Evolutionary conservation across 2,797 vertebrate genomes (phyloP).

Genomic region (Tolypeutes matacus): DNA sequence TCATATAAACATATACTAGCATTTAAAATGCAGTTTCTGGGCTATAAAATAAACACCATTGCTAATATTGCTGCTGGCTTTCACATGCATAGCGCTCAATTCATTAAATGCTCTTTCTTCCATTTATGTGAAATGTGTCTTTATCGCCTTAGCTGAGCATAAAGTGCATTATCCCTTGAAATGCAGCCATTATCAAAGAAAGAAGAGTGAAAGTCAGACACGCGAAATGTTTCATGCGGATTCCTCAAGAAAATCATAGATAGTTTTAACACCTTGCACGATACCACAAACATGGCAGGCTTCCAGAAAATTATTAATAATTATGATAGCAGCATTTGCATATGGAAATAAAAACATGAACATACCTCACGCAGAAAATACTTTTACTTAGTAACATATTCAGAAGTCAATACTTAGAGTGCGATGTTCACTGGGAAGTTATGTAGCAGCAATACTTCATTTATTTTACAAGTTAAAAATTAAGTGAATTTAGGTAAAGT

Average conservation of each 20-base stretch:
- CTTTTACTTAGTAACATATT: constrained; percentile 18
- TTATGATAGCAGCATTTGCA: not conserved
- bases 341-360: constrained; percentile 21
- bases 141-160: constrained; percentile 71
- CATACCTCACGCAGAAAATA: not conserved
- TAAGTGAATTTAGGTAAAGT: constrained; percentile 42
- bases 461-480: constrained; percentile 58
- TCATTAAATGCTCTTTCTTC: constrained; percentile 83
- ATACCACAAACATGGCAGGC: not conserved
- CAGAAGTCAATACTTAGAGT: not conserved
- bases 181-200: constrained; percentile 20
- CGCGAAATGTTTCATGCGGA: constrained; percentile 9
- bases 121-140: constrained; percentile 80
- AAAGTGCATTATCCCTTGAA: constrained; percentile 68
- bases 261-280: constrained; percentile 44
- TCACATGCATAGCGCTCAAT: constrained; percentile 84
- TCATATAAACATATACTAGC: constrained; percentile 90
- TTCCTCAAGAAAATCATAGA: constrained; percentile 24
- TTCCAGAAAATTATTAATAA: constrained; percentile 16
- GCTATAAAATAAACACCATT: constrained; percentile 93
- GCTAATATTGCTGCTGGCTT: constrained; percentile 89
- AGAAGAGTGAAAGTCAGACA: not conserved
- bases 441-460: not conserved
- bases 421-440: not conserved
- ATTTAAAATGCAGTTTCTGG: constrained; percentile 92